Evolutionary conservation across 2,797 vertebrate species (phyloP).

Genomic region (Gobionotothen gibberifrons): DNA sequence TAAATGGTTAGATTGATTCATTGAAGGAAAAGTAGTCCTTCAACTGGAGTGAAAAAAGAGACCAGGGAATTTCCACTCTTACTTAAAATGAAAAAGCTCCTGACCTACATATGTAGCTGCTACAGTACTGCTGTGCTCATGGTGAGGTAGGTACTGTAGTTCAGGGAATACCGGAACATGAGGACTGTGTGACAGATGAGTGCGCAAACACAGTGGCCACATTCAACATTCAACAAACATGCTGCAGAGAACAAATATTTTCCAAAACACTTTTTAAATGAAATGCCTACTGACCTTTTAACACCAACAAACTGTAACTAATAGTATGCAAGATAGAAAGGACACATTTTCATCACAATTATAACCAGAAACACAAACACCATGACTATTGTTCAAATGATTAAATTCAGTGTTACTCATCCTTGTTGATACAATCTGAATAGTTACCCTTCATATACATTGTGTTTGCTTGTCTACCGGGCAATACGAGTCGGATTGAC

Average conservation of each 20-base stretch:
- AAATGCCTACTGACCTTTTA: background rate
- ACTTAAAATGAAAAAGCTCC: slow-evolving; percentile 74
- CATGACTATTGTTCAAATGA: background rate
- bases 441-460: background rate
- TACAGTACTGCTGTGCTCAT: slow-evolving; percentile 37
- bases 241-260: background rate
- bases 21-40: slow-evolving; percentile 32
- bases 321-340: background rate
- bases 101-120: slow-evolving; percentile 76
- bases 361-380: background rate
- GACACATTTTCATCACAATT: background rate
- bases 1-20: slow-evolving; percentile 47
- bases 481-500: slow-evolving; percentile 13
- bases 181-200: slow-evolving; percentile 29
- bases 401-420: background rate
- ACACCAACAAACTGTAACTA: background rate
- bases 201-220: slow-evolving; percentile 6
- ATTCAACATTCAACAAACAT: background rate
- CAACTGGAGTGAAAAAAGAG: slow-evolving; percentile 43
- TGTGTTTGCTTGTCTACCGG: slow-evolving; percentile 8
- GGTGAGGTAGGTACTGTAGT: slow-evolving; percentile 35
- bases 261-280: background rate
- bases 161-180: slow-evolving; percentile 42
- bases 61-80: slow-evolving; percentile 70
- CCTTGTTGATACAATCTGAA: background rate